phyloP scores from a whole-genome alignment of 2,888 invertebrate genomes.

The Pterostichus madidus region DNA sequence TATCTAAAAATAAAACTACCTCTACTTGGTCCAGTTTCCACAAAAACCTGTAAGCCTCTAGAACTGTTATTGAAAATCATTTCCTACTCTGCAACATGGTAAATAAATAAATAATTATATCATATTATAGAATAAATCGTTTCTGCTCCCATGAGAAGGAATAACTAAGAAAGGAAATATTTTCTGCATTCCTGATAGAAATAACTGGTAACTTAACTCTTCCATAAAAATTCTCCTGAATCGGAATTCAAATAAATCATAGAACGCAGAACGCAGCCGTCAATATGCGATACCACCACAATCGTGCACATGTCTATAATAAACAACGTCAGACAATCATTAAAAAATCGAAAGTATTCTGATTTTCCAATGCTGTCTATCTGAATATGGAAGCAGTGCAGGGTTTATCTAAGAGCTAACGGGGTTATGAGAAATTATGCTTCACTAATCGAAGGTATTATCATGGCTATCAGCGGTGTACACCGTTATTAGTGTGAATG shows the following conservation, averaged over 20 bases:
- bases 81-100: too few species aligned
- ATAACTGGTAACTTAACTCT: background rate
- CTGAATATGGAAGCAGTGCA: constrained; percentile 36
- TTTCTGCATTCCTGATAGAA: background rate
- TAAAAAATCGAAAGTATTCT: constrained; percentile 25
- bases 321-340: constrained; percentile 17
- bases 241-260: constrained; percentile 35
- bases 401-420: constrained; percentile 43
- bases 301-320: constrained; percentile 6
- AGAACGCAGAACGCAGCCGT: background rate
- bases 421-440: constrained; percentile 57
- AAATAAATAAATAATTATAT: too few species aligned
- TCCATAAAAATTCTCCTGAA: background rate
- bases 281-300: background rate
- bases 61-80: too few species aligned
- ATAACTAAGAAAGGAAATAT: background rate
- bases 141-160: background rate
- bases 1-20: too few species aligned
- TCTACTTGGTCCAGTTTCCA: too few species aligned
- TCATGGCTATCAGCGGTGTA: constrained; percentile 47
- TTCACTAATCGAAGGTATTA: constrained; percentile 54
- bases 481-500: constrained; percentile 52
- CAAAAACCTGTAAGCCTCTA: too few species aligned
- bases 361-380: background rate
- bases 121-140: background rate